Base-by-base conservation (phyloP, 2,797 vertebrate species). In the Molossus alvarezi region DNA sequence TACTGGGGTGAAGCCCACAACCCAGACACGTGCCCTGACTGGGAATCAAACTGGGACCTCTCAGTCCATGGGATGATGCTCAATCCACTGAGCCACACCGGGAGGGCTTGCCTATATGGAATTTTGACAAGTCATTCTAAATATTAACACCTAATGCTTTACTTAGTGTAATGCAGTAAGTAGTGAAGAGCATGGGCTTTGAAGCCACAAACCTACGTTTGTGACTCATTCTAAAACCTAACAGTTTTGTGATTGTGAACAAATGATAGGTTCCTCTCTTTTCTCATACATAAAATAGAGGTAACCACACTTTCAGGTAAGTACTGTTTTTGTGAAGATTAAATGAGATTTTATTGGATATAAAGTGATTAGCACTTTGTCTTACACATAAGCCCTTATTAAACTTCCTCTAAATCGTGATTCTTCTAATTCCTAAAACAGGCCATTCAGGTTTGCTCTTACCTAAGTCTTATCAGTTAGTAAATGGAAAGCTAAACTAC, bases 201-300 rank as follows among this genome's bases (percentile, higher is more conserved):
- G 90, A 80, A 90, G 65, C 62, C 57, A 17, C 45, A 93, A 23
- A 73, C 51, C 21, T 72, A 33, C 5, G 9, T 96, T 94, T 84
- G 88, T 45, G 7, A 87, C 48, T 91, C n/a, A 65, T 6, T 73
- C 45, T 87, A 10, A 86, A 93, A 93, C 25, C 25, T 94, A 45
- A 67, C 37, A 81, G 55, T 79, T 89, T 69, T 51, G 14, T 93
- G 71, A 89, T 83, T 89, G 93, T 81, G 51, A 97, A 48, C 23
- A 91, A 67, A 45, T 53, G 81, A 14, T 8, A 27, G 13, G 1
- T 80, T 90, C 55, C 9, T 91, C 27, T 67, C 37, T 14, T 85
- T 64, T 95, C 8, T 90, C 18, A 15, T 73, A 69, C n/a, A 8
- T 93, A 55, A 88, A 93, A 88, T 85, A 85, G 41, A 84, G 81